Evolutionary conservation across 64 coral and sea anemone genomes (phyloP), one percentile per base, ranked within the genome.

Genomic region (Anthopleura sola): DNA sequence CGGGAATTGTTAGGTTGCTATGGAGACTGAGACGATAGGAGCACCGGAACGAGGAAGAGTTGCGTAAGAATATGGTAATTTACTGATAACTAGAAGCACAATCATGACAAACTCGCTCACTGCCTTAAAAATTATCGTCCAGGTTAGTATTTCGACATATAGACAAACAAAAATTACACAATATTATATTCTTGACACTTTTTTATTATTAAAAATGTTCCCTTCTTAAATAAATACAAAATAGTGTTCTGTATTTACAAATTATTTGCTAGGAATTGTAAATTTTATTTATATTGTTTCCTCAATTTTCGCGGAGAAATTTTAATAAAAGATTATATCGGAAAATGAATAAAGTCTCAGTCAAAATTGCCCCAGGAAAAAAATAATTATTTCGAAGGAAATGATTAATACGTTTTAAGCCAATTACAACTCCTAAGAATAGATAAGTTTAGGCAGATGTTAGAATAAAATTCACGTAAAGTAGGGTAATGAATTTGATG

Each of bases 141-240:
- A 69, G 66, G 12, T n/a, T n/a, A n/a, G n/a, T 71, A 71, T 71
- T 71, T 71, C 66, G 28, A 71, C 66, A 26, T 26, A 71, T 66
- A 71, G 12, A 7, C 11, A 71, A 71, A 71, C 66, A 71, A 71
- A 71, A 28, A 32, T 29, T 32, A 33, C 28, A 71, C 66, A 71
- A 71, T 71, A 14, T 3, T 34, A 32, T 29, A 32, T 32, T 71
- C 10, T 32, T 31, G 28, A 16, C 14, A 7, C 28, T 71, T 32
- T 11, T 66, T 71, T 71, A 29, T 71, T 29, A 31, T 71, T 32
- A 71, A 71, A 66, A 32, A 71, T 26, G n/a, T 62, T 62, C 24
- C n/a, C 24, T 53, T 12, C 16, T 53, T 53, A 53, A 53, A 53
- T 10, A 26, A 62, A 62, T 71, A 71, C 66, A 71, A 71, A 71